These are phyloP conservation scores for Alloscopus bannaensis DNA, from an alignment of 2,888 invertebrate genomes.

Conservation along the genomic window DNA sequence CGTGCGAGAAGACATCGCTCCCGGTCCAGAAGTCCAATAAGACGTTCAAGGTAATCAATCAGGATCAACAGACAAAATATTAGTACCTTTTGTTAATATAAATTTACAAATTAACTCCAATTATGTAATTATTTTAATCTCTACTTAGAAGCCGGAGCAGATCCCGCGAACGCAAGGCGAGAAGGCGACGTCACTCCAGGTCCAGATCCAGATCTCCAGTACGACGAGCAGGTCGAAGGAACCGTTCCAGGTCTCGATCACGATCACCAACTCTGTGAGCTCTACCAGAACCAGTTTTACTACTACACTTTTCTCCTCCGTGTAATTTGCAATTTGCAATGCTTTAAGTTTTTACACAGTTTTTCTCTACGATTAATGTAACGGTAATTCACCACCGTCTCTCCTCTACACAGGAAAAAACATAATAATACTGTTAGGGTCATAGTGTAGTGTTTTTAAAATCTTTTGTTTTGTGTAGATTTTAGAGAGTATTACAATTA, in stretches of 20 bases:
- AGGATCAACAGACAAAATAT: conserved; percentile 39
- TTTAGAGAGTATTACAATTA: neutral
- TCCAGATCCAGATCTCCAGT: conserved; percentile 61
- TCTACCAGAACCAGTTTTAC: neutral
- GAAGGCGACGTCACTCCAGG: conserved; percentile 48
- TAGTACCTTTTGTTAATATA: neutral
- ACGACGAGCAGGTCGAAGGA: conserved; percentile 33
- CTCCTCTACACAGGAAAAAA: neutral
- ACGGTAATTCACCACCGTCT: neutral
- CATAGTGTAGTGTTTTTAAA: neutral
- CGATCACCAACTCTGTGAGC: conserved; percentile 45
- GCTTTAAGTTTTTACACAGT: neutral
- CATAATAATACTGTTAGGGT: neutral
- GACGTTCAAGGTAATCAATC: conserved; percentile 49
- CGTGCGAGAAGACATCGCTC: conserved; percentile 34
- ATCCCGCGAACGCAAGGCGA: conserved; percentile 55
- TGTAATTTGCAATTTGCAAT: neutral
- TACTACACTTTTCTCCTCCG: neutral
- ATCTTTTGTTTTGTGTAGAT: neutral
- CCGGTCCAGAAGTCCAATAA: conserved; percentile 55
- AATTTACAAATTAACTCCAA: neutral
- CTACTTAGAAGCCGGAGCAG: conserved; percentile 46
- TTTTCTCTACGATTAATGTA: neutral
- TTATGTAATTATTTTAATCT: neutral
- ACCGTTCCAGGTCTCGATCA: conserved; percentile 52